A percentile compares a stretch with the other conserved stretches of the same genome.
Conservation (phyloP, 2,888 invertebrate genomes). For the Eurytoma adleriae region DNA sequence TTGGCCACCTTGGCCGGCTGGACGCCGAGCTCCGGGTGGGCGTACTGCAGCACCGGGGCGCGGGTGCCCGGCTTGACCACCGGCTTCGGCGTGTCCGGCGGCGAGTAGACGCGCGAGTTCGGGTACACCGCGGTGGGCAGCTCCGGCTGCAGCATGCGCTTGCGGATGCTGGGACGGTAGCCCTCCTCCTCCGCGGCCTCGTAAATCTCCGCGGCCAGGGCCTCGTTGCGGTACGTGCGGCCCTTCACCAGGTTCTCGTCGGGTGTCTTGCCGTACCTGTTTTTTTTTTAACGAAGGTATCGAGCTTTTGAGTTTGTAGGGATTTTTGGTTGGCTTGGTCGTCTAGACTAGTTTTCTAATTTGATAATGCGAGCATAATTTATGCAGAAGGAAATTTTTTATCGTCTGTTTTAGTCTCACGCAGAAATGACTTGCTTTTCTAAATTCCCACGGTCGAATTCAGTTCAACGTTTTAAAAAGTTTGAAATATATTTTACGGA, state of each 20-base stretch:
- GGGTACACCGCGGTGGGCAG: slow-evolving; percentile 78
- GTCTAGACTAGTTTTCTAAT: no score
- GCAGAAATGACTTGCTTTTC: no score
- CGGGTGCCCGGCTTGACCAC: slow-evolving; percentile 84
- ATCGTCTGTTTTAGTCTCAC: no score
- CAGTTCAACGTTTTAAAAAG: no score
- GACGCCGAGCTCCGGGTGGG: slow-evolving; percentile 87
- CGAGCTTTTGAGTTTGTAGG: no score
- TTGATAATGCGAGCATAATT: no score
- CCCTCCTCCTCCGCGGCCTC: slow-evolving; percentile 69
- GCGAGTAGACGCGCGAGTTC: slow-evolving; percentile 82
- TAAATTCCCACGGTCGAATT: no score
- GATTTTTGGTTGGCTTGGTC: no score
- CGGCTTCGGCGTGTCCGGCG: slow-evolving; percentile 79
- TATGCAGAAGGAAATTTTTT: no score
- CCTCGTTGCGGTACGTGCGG: slow-evolving; percentile 67
- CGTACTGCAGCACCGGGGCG: slow-evolving; percentile 87
- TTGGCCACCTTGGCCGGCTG: slow-evolving; percentile 82
- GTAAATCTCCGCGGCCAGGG: slow-evolving; percentile 70
- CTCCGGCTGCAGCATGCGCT: slow-evolving; percentile 85
- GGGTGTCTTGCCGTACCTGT: slow-evolving; percentile 68
- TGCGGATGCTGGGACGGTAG: slow-evolving; percentile 80
- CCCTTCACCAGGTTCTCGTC: slow-evolving; percentile 59
- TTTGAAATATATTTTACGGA: no score
- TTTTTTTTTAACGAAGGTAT: no score